These are phyloP conservation scores for Echeneis naucrates DNA, from an alignment of 2,797 vertebrate genomes.

Conservation along the genomic window DNA sequence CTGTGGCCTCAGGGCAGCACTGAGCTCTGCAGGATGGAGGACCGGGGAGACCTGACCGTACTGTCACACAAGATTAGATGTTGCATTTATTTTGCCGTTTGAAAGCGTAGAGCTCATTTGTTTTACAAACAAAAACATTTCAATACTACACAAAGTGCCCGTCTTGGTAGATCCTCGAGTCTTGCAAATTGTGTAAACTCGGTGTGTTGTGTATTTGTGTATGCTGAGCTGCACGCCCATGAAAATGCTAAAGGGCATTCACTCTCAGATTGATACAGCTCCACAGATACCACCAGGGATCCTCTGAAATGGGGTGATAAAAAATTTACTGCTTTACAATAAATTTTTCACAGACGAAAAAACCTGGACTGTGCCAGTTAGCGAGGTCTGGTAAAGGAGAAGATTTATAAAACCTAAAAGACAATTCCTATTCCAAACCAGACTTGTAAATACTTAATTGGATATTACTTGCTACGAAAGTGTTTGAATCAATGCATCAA, in stretches of 20 bases:
- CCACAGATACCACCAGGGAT: slow-evolving; percentile 73
- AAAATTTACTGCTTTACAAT: slow-evolving; percentile 78
- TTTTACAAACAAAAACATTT: slow-evolving; percentile 24
- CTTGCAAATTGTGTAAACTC: slow-evolving; percentile 33
- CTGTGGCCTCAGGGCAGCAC: slow-evolving; percentile 59
- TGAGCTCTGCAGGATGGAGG: slow-evolving; percentile 57
- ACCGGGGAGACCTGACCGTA: slow-evolving; percentile 62
- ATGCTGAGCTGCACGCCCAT: slow-evolving; percentile 28
- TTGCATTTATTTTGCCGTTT: slow-evolving; percentile 64
- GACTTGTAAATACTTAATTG: slow-evolving; percentile 14
- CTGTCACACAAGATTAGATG: slow-evolving; percentile 71
- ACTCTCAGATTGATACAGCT: slow-evolving; percentile 73
- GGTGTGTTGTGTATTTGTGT: slow-evolving; percentile 28
- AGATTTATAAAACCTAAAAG: slow-evolving; percentile 51
- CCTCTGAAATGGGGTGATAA: slow-evolving; percentile 80
- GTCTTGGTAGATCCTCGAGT: slow-evolving; percentile 29
- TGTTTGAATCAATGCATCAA: slow-evolving; percentile 32
- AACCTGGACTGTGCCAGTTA: slow-evolving; percentile 56
- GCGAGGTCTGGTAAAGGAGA: slow-evolving; percentile 46
- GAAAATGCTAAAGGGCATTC: slow-evolving; percentile 67
- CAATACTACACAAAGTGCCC: slow-evolving; percentile 33
- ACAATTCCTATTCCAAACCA: neutral
- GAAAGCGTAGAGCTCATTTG: slow-evolving; percentile 39
- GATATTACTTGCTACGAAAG: slow-evolving; percentile 29
- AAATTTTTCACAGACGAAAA: slow-evolving; percentile 78